These are phyloP conservation scores for Sceloporus undulatus DNA, from an alignment of 2,113 vertebrate species.

Conservation along the genomic window DNA sequence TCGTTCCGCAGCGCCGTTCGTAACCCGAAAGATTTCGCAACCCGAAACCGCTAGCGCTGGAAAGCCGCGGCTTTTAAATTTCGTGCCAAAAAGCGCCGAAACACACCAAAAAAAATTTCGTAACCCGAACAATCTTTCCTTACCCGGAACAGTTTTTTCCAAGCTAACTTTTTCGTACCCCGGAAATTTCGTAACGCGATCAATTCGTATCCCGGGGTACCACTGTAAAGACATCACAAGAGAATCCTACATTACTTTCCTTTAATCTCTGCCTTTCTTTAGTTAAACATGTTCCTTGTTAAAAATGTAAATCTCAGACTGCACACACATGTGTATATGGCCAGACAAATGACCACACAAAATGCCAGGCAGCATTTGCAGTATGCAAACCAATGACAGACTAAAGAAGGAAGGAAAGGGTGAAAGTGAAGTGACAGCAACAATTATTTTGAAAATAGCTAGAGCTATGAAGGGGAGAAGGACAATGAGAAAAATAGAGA, in stretches of 20 bases:
- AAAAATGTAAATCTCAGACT: neutral
- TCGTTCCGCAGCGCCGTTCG: no score
- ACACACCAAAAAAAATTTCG: no score
- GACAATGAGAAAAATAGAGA: neutral
- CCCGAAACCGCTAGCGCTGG: no score
- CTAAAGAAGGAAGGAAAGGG: slow-evolving; percentile 28
- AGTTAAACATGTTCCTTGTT: neutral
- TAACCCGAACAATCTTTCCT: no score
- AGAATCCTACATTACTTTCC: neutral
- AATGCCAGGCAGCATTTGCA: neutral
- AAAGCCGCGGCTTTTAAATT: no score
- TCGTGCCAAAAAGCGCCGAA: no score
- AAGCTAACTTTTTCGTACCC: no score
- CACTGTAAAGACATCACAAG: neutral
- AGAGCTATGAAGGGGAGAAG: neutral
- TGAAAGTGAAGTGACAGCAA: slow-evolving; percentile 19
- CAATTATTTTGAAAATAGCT: slow-evolving; percentile 30
- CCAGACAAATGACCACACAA: neutral
- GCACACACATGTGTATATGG: neutral
- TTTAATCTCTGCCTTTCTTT: neutral
- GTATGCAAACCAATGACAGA: slow-evolving; percentile 53
- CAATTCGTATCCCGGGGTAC: no score
- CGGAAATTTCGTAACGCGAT: no score
- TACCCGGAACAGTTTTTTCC: no score
- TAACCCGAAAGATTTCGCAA: no score